Conservation (phyloP, 2,113 vertebrate species). For the Podilymbus podiceps region DNA sequence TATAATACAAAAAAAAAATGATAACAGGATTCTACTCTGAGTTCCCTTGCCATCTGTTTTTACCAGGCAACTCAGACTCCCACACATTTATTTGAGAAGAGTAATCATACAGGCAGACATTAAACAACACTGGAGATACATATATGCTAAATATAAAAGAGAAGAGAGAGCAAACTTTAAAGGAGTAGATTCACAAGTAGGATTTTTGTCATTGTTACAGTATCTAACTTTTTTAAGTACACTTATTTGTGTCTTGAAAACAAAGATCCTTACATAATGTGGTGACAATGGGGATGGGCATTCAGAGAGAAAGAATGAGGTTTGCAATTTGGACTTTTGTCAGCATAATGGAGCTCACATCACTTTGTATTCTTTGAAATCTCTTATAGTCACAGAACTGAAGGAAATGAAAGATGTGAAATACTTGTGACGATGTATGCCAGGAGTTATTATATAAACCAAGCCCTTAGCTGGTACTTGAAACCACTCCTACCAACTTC, state of each 20-base stretch:
- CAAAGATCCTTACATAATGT: neutral
- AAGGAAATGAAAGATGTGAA: neutral
- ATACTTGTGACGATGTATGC: neutral
- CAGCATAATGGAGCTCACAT: neutral
- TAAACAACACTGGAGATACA: neutral
- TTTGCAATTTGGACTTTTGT: neutral
- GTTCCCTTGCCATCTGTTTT: neutral
- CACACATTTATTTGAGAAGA: neutral
- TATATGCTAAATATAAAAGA: neutral
- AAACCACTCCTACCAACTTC: slow-evolving; percentile 12
- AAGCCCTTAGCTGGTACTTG: neutral
- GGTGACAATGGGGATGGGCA: neutral
- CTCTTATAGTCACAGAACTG: neutral
- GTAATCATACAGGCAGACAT: neutral
- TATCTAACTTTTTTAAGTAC: neutral
- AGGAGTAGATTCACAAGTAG: neutral
- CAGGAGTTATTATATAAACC: neutral
- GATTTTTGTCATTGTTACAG: neutral
- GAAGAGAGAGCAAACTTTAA: neutral
- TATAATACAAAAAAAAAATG: neutral
- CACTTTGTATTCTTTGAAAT: neutral
- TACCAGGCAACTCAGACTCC: neutral
- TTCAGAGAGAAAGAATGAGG: neutral
- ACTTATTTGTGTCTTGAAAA: neutral
- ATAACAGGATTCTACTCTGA: neutral